phyloP scores from a whole-genome alignment of 2,113 vertebrate genomes.

The Argyrosomus japonicus region DNA sequence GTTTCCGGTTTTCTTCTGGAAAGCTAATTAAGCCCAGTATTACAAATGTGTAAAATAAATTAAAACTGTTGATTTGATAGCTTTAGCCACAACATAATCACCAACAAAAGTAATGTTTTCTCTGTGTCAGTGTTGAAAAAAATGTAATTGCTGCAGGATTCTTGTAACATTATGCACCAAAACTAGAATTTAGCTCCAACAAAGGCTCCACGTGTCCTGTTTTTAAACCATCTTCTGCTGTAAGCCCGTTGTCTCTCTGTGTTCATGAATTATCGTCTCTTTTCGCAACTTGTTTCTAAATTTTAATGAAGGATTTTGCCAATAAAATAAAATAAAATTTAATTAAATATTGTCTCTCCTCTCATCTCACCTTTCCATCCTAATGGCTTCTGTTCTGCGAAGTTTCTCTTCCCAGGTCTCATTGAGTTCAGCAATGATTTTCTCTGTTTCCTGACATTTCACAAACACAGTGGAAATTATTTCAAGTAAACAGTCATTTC shows the following conservation, averaged over 20 bases:
- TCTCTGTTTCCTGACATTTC: conserved; percentile 92
- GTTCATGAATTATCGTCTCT: not conserved
- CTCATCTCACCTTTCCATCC: conserved; percentile 95
- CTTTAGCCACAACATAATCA: too few species aligned
- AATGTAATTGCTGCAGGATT: too few species aligned
- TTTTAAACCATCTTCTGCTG: not conserved
- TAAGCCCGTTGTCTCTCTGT: not conserved
- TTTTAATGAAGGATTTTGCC: not conserved
- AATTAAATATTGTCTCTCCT: not conserved
- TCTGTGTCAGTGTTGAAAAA: too few species aligned
- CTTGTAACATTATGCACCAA: not conserved
- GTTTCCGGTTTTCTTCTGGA: too few species aligned
- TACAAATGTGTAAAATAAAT: too few species aligned
- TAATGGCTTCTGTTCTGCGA: conserved; percentile 94
- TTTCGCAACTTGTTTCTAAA: not conserved
- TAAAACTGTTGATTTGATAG: too few species aligned
- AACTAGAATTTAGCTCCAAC: not conserved
- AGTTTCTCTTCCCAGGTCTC: conserved; percentile 99
- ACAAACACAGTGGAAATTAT: conserved; percentile 13
- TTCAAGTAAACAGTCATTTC: not conserved
- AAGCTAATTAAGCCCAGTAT: too few species aligned
- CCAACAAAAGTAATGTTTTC: too few species aligned
- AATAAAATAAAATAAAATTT: not conserved
- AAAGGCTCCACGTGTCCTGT: not conserved
- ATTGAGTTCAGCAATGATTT: conserved; percentile 98